A percentile compares a stretch with the other conserved stretches of the same genome.
These are phyloP conservation scores for Sclerodermus sp. DNA, from an alignment of 2,888 invertebrate species.

Conservation along the genomic window DNA sequence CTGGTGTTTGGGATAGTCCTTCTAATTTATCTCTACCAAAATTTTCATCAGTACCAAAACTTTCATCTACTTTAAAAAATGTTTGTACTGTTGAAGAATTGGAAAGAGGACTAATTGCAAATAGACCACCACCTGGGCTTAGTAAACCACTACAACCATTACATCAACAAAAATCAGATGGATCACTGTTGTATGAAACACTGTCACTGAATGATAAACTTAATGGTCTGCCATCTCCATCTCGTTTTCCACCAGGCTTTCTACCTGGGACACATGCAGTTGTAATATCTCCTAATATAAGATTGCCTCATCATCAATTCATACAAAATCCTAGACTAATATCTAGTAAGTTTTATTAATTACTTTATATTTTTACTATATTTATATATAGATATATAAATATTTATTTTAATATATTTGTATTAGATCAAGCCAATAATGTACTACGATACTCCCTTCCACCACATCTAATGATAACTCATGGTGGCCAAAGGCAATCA, in stretches of 20 bases:
- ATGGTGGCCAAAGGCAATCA: constrained; percentile 44
- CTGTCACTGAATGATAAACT: constrained; percentile 38
- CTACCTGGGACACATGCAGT: constrained; percentile 48
- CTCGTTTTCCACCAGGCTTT: constrained; percentile 56
- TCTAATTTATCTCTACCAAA: constrained; percentile 40
- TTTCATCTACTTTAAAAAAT: constrained; percentile 60
- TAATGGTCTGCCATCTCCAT: constrained; percentile 45
- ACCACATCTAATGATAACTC: constrained; percentile 47
- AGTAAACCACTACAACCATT: constrained; percentile 36
- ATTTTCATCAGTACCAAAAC: constrained; percentile 29
- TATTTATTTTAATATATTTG: constrained; percentile 5
- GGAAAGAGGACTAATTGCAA: constrained; percentile 68
- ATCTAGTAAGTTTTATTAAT: constrained; percentile 33
- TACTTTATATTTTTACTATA: neutral
- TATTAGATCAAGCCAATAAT: constrained; percentile 31
- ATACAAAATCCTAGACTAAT: constrained; percentile 45
- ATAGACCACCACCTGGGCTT: constrained; percentile 51
- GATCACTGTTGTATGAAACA: constrained; percentile 37
- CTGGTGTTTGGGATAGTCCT: constrained; percentile 61
- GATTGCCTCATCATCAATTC: constrained; percentile 56
- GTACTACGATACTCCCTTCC: constrained; percentile 48
- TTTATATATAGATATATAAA: neutral
- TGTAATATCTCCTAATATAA: constrained; percentile 56
- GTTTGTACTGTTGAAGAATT: constrained; percentile 75
- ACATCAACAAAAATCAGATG: constrained; percentile 33